These are phyloP conservation scores for Agrochola macilenta DNA, from an alignment of 2,888 invertebrate genomes.

Conservation along the genomic window DNA sequence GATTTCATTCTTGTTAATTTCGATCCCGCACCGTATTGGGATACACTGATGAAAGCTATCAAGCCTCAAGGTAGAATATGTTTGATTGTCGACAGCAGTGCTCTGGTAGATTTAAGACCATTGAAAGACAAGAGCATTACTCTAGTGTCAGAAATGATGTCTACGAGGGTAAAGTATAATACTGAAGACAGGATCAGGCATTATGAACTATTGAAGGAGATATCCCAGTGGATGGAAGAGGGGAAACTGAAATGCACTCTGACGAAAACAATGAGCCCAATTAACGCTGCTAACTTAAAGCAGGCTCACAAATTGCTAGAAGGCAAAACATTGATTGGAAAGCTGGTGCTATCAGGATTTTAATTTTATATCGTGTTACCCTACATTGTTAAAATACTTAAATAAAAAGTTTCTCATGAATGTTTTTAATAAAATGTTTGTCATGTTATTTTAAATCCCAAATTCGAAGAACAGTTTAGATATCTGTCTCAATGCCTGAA, in stretches of 20 bases:
- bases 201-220: conserved; percentile 77
- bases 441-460: background rate
- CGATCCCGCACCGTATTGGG: conserved; percentile 86
- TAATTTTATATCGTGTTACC: conserved; percentile 45
- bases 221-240: conserved; percentile 80
- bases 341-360: conserved; percentile 82
- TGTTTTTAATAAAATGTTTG: background rate
- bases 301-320: conserved; percentile 83
- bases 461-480: background rate
- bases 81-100: conserved; percentile 83
- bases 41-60: conserved; percentile 80
- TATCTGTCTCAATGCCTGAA: background rate
- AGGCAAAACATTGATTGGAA: conserved; percentile 79
- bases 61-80: conserved; percentile 86
- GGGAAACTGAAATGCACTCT: conserved; percentile 80
- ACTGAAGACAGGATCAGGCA: conserved; percentile 82
- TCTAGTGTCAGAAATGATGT: conserved; percentile 83
- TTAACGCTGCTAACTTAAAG: conserved; percentile 83
- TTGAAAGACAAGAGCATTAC: conserved; percentile 86
- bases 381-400: background rate
- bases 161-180: conserved; percentile 82
- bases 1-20: conserved; percentile 85
- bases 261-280: conserved; percentile 80
- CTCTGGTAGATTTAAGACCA: conserved; percentile 79
- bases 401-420: background rate